Percentiles rank a stretch among this genome's conserved stretches.
Conservation (phyloP, 2,888 invertebrate species). For the Brassicogethes aeneus region DNA sequence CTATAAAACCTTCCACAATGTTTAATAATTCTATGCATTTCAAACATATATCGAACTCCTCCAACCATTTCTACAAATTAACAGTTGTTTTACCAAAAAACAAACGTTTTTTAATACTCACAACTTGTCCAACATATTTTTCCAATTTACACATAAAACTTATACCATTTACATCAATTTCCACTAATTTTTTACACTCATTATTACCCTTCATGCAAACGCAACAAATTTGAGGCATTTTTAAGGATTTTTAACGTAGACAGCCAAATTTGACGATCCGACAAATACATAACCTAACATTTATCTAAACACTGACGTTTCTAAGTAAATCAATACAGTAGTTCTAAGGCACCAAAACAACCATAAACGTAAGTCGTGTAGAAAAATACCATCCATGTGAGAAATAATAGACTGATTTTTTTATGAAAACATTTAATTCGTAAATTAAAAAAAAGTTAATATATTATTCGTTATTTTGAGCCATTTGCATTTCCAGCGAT, state of each 20-base stretch:
- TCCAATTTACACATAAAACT: background rate
- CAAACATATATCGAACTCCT: background rate
- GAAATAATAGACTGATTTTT: too few relatives aligned
- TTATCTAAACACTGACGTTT: too few relatives aligned
- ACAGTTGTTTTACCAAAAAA: background rate
- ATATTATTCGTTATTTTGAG: conserved; percentile 22
- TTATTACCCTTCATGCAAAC: background rate
- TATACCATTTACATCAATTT: background rate
- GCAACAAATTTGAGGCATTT: background rate
- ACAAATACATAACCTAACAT: too few relatives aligned
- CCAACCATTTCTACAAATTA: background rate
- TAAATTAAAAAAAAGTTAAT: conserved; percentile 1
- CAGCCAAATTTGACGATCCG: too few relatives aligned
- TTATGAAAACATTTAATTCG: background rate
- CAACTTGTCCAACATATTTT: background rate
- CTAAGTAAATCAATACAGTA: too few relatives aligned
- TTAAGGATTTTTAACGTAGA: too few relatives aligned
- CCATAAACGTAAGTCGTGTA: too few relatives aligned
- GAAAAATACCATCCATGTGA: too few relatives aligned
- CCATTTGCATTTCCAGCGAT: conserved; percentile 38
- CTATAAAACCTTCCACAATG: background rate
- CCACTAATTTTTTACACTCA: background rate
- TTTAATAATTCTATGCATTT: background rate
- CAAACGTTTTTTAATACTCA: background rate
- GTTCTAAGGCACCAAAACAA: too few relatives aligned